These are phyloP conservation scores for Myiothlypis chrysogaster DNA, from an alignment of 2,797 vertebrate species.

Conservation along the genomic window DNA sequence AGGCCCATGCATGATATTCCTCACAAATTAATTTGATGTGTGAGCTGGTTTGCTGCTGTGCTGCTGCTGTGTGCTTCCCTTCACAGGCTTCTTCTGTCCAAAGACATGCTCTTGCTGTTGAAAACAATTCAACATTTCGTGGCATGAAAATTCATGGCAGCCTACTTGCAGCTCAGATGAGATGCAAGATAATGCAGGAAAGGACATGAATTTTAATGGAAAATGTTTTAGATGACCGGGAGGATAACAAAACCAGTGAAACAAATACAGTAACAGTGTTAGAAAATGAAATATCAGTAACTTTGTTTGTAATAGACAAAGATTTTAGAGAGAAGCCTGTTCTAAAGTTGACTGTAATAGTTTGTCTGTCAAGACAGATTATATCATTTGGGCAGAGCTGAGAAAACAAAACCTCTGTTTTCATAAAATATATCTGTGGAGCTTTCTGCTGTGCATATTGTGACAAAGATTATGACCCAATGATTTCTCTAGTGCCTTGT, in stretches of 20 bases:
- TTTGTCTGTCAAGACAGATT: background rate
- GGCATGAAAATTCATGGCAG: background rate
- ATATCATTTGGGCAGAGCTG: background rate
- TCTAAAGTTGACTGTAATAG: background rate
- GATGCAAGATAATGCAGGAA: background rate
- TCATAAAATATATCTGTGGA: background rate
- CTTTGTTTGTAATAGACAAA: background rate
- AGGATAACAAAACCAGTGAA: background rate
- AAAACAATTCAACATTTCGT: background rate
- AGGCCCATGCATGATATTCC: background rate
- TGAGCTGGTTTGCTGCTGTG: background rate
- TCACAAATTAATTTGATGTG: background rate
- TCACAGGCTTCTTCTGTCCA: background rate
- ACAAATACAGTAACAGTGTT: background rate
- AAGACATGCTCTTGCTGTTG: background rate
- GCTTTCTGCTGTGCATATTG: background rate
- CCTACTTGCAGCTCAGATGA: background rate
- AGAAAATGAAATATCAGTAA: background rate
- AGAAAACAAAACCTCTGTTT: background rate
- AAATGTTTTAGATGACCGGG: background rate
- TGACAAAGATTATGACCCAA: background rate
- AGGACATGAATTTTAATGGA: background rate
- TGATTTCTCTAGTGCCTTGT: background rate
- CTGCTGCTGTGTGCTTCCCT: background rate
- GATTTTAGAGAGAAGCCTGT: background rate